Evolutionary conservation across 2,888 invertebrate genomes (phyloP), one percentile per base, ranked within the genome.

Genomic region (Machimus atricapillus): DNA sequence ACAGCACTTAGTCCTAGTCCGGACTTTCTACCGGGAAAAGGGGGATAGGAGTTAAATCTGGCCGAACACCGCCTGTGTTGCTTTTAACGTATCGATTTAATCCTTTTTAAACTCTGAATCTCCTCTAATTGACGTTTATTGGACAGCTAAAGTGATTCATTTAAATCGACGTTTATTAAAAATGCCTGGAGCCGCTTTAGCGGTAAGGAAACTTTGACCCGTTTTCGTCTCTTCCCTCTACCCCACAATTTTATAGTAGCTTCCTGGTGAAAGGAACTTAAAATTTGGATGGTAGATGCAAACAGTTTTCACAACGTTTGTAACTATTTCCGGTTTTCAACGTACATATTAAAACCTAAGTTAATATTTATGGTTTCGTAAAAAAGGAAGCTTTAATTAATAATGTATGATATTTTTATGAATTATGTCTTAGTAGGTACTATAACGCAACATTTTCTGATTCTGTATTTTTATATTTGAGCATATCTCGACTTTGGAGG

Each of bases 81-180:
- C 88, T 87, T 89, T 88, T 87, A 87, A 88, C 87, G 88, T 89
- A 89, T 88, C 88, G 89, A 88, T 89, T 88, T 89, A 89, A 89
- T 89, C 89, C 89, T 87, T 89, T 89, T 88, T 89, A 89, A 90
- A 88, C 89, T 89, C 89, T 89, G 91, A 91, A 90, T 91, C 90
- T 90, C 90, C 89, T 90, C 90, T 91, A 91, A 91, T 91, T 91
- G 91, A 91, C 91, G 91, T 90, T 91, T 91, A 91, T 91, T 91
- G 90, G 90, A 91, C 91, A 91, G 90, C 31, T 58, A 58, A 82
- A 82, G 58, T 82, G 82, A 82, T 82, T 82, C 82, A 82, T 82
- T 82, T 82, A 82, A 82, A 82, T 82, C 82, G 66, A 58, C 82
- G 34, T 82, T 82, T 82, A 82, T 82, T 58, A 82, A 58, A 82